Conservation (phyloP, 53 echinoderm and acorn worm species). For the Crossaster papposus region DNA sequence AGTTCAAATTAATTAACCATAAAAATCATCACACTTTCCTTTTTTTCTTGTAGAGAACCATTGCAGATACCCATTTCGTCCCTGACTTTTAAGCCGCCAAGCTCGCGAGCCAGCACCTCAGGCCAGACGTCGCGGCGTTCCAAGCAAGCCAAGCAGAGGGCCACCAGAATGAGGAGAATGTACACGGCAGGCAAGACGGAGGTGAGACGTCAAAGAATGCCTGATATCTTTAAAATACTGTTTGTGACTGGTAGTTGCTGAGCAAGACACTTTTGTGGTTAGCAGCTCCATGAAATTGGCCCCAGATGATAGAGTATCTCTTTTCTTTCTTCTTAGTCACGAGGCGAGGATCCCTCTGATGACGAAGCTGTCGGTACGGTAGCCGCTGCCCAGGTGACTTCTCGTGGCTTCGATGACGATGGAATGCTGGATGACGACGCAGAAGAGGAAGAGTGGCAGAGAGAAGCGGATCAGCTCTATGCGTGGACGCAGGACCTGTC, state of each 20-base stretch:
- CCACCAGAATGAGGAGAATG: slow-evolving; percentile 77
- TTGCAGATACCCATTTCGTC: slow-evolving; percentile 50
- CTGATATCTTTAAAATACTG: background rate
- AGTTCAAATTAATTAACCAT: background rate
- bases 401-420: slow-evolving; percentile 16
- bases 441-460: slow-evolving; percentile 87
- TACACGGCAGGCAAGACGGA: slow-evolving; percentile 69
- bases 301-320: background rate
- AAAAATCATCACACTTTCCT: background rate
- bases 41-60: slow-evolving; percentile 55
- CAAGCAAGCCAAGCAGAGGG: slow-evolving; percentile 82
- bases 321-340: background rate
- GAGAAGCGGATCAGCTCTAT: slow-evolving; percentile 92
- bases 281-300: no score
- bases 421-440: slow-evolving; percentile 42
- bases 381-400: slow-evolving; percentile 41
- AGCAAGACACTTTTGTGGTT: no score
- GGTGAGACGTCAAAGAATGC: slow-evolving; percentile 36
- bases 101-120: slow-evolving; percentile 53
- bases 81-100: slow-evolving; percentile 41
- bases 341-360: background rate
- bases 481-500: slow-evolving; percentile 91
- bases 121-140: slow-evolving; percentile 83
- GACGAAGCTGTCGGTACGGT: slow-evolving; percentile 55
- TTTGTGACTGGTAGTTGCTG: no score